These are phyloP conservation scores for Lottia gigantea DNA, from an alignment of 2,888 invertebrate genomes.

Conservation along the genomic window DNA sequence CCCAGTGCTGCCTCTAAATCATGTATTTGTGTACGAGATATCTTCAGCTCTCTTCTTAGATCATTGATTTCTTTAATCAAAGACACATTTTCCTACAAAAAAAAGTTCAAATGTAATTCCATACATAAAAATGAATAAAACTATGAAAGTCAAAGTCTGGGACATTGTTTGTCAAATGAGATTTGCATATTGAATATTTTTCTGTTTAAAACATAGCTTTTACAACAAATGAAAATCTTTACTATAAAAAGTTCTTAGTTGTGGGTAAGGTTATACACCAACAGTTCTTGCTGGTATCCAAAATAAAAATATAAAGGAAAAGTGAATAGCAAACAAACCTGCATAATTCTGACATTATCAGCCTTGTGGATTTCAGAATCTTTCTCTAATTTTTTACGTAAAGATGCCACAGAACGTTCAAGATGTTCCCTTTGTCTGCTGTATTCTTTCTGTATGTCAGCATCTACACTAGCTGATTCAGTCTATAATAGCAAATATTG, in stretches of 20 bases:
- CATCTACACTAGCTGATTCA: constrained; percentile 68
- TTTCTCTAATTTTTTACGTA: constrained; percentile 71
- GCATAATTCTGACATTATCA: constrained; percentile 77
- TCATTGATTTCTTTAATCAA: constrained; percentile 83
- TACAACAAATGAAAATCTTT: too few relatives aligned
- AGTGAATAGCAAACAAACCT: constrained; percentile 63
- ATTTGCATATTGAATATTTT: too few relatives aligned
- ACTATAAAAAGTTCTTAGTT: too few relatives aligned
- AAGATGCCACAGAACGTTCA: constrained; percentile 75
- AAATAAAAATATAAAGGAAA: background rate
- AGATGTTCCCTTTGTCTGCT: constrained; percentile 83
- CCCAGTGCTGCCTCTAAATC: constrained; percentile 76
- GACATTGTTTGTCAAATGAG: too few relatives aligned
- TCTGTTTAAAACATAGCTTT: too few relatives aligned
- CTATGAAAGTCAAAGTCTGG: too few relatives aligned
- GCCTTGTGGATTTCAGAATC: constrained; percentile 70
- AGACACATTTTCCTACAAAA: constrained; percentile 79
- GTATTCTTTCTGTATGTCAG: constrained; percentile 70
- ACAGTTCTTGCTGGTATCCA: background rate
- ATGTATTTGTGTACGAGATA: constrained; percentile 75
- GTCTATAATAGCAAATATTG: constrained; percentile 38
- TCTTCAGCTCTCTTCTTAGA: constrained; percentile 78
- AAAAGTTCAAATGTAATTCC: too few relatives aligned
- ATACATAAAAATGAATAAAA: too few relatives aligned
- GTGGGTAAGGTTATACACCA: too few relatives aligned